Evolutionary conservation across 2,888 invertebrate genomes (phyloP), one percentile per base, ranked within the genome.

Genomic region (Teinopalpus imperialis): DNA sequence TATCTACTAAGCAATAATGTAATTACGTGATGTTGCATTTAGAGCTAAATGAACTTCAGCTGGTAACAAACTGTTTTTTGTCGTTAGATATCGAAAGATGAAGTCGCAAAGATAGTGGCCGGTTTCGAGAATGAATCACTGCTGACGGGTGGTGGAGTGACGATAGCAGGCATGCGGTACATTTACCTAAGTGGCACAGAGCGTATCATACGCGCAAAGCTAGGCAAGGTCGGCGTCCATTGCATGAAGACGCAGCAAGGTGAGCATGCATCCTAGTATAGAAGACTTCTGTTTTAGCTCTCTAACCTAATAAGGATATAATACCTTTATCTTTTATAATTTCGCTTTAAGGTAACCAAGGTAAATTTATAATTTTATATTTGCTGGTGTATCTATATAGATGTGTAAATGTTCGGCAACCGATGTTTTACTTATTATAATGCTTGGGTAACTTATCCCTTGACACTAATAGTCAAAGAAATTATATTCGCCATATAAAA

Each of bases 161-260:
- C 96, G 91, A 92, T 97, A 91, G 96, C 96, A 74, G 96, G 96
- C 74, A 93, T 92, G 89, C 94, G 97, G 90, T 97, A 96, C 93
- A 97, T 97, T 90, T 97, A 97, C 92, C 94, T 97, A 88, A 97
- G 97, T 75, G 97, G 97, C 81, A 95, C 96, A 90, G 96, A 97
- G 82, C 94, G 94, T 83, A 96, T 97, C 76, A 94, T 97, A 88
- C 94, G 97, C 90, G 96, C 96, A 87, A 97, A 97, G 90, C 92
- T 96, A 72, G 96, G 96, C 87, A 96, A 96, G 91, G 94, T 95
- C 81, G 97, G 97, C 75, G 95, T 97, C 65, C 97, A 97, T 85
- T 97, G 96, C 94, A 96, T 97, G 96, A 97, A 97, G 91, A 97
- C 97, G 88, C 92, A 93, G 90, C 97, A 97, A 93, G 94, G 95